phyloP scores from a whole-genome alignment of 2,113 vertebrate species.

The Ascaphus truei region DNA sequence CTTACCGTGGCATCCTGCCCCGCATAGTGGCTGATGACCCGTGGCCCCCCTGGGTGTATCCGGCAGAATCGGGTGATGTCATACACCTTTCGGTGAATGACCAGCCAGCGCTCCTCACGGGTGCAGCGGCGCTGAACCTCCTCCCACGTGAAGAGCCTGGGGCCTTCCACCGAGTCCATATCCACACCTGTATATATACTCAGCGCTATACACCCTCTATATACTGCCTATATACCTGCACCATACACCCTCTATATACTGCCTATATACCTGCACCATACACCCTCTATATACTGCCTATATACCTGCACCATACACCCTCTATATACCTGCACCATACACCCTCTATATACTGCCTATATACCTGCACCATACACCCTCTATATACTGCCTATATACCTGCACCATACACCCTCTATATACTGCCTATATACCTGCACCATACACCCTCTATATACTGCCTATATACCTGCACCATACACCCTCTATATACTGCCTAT shows the following conservation, averaged over 20 bases:
- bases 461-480: neutral
- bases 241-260: neutral
- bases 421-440: neutral
- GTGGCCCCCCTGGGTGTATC: conserved; percentile 49
- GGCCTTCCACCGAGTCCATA: neutral
- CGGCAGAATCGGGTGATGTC: conserved; percentile 51
- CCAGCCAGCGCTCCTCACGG: conserved; percentile 43
- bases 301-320: neutral
- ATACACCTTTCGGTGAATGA: conserved; percentile 57
- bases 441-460: neutral
- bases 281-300: neutral
- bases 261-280: neutral
- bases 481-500: neutral
- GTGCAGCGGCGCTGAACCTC: conserved; percentile 32
- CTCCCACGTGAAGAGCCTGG: conserved; percentile 36
- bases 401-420: neutral
- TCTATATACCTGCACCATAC: neutral
- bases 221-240: neutral
- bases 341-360: neutral
- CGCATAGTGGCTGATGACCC: conserved; percentile 54
- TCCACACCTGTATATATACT: neutral
- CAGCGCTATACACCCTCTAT: too few species aligned
- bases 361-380: neutral
- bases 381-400: neutral
- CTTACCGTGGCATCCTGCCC: conserved; percentile 64